Percentiles rank a stretch among this genome's conserved stretches.
These are phyloP conservation scores for Erpetoichthys calabaricus DNA, from an alignment of 2,797 vertebrate species.

Conservation along the genomic window DNA sequence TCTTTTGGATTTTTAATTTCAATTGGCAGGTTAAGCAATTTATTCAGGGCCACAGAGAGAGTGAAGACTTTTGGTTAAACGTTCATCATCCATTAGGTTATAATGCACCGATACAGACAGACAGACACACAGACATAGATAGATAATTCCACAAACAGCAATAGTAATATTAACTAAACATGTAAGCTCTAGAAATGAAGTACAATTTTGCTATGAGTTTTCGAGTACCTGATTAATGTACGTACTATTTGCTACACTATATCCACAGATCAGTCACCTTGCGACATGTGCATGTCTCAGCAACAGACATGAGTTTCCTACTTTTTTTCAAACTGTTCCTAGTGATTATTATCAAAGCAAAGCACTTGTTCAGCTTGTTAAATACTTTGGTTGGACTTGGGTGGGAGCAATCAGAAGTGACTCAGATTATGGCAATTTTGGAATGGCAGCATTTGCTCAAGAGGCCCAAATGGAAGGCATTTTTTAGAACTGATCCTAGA, in stretches of 20 bases:
- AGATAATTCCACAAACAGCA: too few species aligned
- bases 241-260: neutral
- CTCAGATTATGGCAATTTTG: slow-evolving; percentile 33
- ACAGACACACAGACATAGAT: too few species aligned
- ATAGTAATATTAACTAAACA: too few species aligned
- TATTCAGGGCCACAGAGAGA: too few species aligned
- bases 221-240: neutral
- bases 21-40: too few species aligned
- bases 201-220: too few species aligned
- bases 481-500: slow-evolving; percentile 10
- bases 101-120: too few species aligned
- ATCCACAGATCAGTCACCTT: slow-evolving; percentile 45
- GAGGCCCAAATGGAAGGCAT: slow-evolving; percentile 8
- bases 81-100: too few species aligned
- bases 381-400: slow-evolving; percentile 55
- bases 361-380: slow-evolving; percentile 45
- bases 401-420: slow-evolving; percentile 43
- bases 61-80: too few species aligned
- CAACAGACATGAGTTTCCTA: slow-evolving; percentile 17
- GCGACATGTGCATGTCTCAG: slow-evolving; percentile 21
- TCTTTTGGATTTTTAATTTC: too few species aligned
- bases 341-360: slow-evolving; percentile 28
- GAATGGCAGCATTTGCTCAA: slow-evolving; percentile 21
- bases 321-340: slow-evolving; percentile 19
- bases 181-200: too few species aligned